Conservation (phyloP, 35 echinoderm and acorn worm genomes). For the Lytechinus variegatus region DNA sequence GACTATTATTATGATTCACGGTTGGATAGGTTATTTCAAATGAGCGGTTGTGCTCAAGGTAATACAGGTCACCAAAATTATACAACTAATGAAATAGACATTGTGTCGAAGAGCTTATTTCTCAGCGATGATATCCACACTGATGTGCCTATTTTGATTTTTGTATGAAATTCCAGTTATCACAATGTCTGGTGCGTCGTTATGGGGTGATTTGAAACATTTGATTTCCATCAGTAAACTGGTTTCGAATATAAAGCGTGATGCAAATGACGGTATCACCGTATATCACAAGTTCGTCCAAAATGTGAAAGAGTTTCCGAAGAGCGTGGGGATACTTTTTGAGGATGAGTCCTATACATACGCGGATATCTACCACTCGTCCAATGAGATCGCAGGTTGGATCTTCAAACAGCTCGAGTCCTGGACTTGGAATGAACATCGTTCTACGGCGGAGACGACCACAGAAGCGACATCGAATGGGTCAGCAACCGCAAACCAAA, state of each 20-base stretch:
- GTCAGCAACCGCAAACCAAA: background rate
- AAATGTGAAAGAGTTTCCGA: background rate
- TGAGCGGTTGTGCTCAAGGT: background rate
- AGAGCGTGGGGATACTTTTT: background rate
- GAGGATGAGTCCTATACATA: conserved; percentile 57
- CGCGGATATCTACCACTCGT: conserved; percentile 29
- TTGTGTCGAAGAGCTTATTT: background rate
- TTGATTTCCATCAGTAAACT: background rate
- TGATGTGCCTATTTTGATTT: background rate
- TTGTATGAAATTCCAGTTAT: background rate
- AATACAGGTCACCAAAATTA: background rate
- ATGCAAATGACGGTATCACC: background rate
- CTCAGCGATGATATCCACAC: background rate
- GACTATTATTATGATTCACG: background rate
- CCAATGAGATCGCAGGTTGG: conserved; percentile 36
- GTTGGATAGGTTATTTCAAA: background rate
- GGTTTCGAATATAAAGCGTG: background rate
- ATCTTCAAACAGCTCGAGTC: background rate
- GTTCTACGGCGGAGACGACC: background rate
- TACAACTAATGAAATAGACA: background rate
- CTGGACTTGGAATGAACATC: background rate
- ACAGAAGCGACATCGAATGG: background rate
- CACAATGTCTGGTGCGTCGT: background rate
- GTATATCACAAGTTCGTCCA: background rate
- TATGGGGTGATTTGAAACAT: background rate